Conservation (phyloP, 1,140 invertebrate species). For the Gryon sp. region DNA sequence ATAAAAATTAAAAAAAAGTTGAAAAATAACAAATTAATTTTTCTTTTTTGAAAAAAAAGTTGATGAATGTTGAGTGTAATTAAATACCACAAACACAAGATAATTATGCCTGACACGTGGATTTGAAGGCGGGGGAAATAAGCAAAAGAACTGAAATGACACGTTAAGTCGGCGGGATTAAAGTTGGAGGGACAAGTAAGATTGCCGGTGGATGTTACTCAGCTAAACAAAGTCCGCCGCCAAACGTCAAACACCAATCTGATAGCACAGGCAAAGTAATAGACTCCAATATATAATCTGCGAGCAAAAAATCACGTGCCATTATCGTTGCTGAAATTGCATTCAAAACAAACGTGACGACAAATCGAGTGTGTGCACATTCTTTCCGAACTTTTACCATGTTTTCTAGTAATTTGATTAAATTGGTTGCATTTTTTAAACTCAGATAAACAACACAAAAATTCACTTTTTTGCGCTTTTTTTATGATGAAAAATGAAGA, state of each 20-base stretch:
- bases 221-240: conserved; percentile 7
- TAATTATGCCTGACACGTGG: conserved; percentile 14
- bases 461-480: too few relatives aligned
- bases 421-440: too few relatives aligned
- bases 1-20: too few relatives aligned
- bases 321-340: neutral
- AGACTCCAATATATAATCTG: neutral
- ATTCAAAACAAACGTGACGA: too few relatives aligned
- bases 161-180: conserved; percentile 19
- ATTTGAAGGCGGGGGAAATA: neutral
- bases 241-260: conserved; percentile 17
- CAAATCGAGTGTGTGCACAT: too few relatives aligned
- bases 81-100: neutral
- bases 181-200: neutral
- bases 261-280: conserved; percentile 14
- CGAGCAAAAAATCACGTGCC: neutral
- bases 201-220: conserved; percentile 1
- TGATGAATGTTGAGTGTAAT: conserved; percentile 14
- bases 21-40: too few relatives aligned
- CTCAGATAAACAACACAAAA: too few relatives aligned
- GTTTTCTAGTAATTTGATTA: too few relatives aligned
- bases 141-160: neutral
- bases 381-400: too few relatives aligned
- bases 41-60: conserved; percentile 1
- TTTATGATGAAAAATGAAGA: too few relatives aligned